Base-by-base conservation (phyloP, 2,797 vertebrate genomes). In the Denticeps clupeoides region DNA sequence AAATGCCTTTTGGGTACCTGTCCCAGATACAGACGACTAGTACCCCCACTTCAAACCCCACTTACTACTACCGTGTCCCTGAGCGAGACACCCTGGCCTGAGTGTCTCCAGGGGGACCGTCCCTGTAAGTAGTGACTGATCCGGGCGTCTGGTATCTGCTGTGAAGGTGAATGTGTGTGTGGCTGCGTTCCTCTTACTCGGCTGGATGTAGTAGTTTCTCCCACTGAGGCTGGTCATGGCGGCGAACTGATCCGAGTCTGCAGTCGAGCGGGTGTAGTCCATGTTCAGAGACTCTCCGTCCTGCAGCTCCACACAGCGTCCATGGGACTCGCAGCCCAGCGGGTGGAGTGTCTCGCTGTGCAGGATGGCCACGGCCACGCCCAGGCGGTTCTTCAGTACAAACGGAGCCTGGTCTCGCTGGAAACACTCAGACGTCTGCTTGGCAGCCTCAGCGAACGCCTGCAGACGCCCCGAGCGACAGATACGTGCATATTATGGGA, bases 371-470 rank as follows among this genome's bases (percentile, higher is more conserved):
- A 94, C 73, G 0, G 77, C 66, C 69, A 97, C 73, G 42, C 93
- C 93, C 54, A 99, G 79, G 11, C 75, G 86, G 71, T 99, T 97
- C 55, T 82, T 85, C 45, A 97, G 77, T 27, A 94, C 79, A 72
- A 96, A 91, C 0, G 94, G 94, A 41, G 91, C 87, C 77, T 84
- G 82, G 49, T 99, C 93, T 47, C 79, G 90, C 75, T 90, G 78
- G 66, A 91, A 89, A 56, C 71, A 60, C 50, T 90, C 79, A 2
- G 86, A 75, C 5, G 89, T 87, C 69, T 86, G 82, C 62, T 87
- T 90, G 51, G 93, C 89, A 46, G 94, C 94, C 69, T 94, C 89
- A 24, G 94, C 87, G 76, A 99, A 97, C 1, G 91, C 94, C 94
- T 99, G 67, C 41, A 3, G 6, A 29, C 13, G 16, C 2, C 8